These are phyloP conservation scores for Eupithecia centaureata DNA, from an alignment of 2,888 invertebrate species.

Conservation along the genomic window DNA sequence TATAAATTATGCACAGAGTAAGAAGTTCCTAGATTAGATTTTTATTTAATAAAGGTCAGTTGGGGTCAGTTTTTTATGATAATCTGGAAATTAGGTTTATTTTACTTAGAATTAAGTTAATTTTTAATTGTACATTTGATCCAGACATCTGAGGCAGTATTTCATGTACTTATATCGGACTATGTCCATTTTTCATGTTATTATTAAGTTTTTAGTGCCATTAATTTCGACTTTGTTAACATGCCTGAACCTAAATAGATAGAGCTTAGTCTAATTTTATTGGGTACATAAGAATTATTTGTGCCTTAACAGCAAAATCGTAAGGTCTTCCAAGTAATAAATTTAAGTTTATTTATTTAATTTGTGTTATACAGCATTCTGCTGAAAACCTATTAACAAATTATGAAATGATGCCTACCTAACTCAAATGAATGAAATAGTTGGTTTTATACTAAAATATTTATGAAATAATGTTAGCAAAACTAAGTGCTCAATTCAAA, in stretches of 20 bases:
- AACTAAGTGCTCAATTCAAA: conserved; percentile 48
- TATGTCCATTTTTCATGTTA: conserved; percentile 47
- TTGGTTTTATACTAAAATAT: not conserved
- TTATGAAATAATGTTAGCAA: conserved; percentile 16
- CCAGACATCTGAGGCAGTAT: conserved; percentile 83
- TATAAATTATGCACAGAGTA: conserved; percentile 54
- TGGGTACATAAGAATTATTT: conserved; percentile 55
- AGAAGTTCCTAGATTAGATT: conserved; percentile 61
- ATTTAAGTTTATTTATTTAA: not conserved
- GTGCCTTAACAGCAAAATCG: conserved; percentile 83
- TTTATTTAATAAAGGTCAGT: conserved; percentile 42
- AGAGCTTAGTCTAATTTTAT: conserved; percentile 24
- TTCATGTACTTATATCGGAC: conserved; percentile 62
- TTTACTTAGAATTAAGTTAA: conserved; percentile 27
- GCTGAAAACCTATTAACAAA: not conserved
- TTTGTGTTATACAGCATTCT: not conserved
- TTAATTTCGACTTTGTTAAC: conserved; percentile 46
- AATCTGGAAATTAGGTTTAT: not conserved
- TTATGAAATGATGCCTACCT: not conserved
- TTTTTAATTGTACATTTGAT: conserved; percentile 48
- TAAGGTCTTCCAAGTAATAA: conserved; percentile 71
- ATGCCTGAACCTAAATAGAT: not conserved
- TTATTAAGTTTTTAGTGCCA: conserved; percentile 59
- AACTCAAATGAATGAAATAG: not conserved
- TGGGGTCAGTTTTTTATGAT: conserved; percentile 41